Base-by-base conservation (phyloP, 2,797 vertebrate species). In the Dendrocincla fuliginosa region DNA sequence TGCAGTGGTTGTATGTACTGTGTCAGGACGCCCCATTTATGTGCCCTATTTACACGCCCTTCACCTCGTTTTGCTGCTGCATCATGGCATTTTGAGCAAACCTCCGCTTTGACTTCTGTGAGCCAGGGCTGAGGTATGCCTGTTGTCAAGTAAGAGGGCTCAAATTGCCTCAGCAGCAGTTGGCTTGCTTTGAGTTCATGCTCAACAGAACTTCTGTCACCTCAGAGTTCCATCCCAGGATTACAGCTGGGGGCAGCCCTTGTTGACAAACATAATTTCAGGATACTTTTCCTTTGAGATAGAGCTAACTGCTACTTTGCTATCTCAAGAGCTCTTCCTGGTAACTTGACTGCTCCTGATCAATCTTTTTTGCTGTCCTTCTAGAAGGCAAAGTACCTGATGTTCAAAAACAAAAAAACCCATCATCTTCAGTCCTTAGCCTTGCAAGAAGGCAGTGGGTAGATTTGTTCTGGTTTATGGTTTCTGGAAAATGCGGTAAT, bases 91-190 rank as follows among this genome's bases (percentile, higher is more conserved):
- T 94, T 67, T 73, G 42, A 75, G 55, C 46, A 59, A 91, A 64
- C 41, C 67, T 68, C 19, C 10, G n/a, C 47, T 81, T 33, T 39
- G 14, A 17, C 53, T 73, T 80, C n/a, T 69, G 25, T 81, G 57
- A 75, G 24, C 46, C 39, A 80, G 67, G 73, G 41, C 49, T 84
- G 44, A 65, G 37, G 16, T 49, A 67, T 95, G 42, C 53, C 47
- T 13, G 27, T 10, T 75, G 32, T 60, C 37, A 64, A 80, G 25
- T 68, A 13, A 37, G 64, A 83, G 64, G 56, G 22, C 42, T 79
- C 25, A 3, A 14, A 55, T 61, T 80, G 30, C 35, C 22, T 74
- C 0, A 0, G 17, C 68, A 9, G 3, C 52, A 59, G 13, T 28
- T 74, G 57, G 7, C 69, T 84, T 84, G 24, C 56, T 83, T 61